Conservation (phyloP, 2,113 vertebrate genomes). For the Pontoporia blainvillei region DNA sequence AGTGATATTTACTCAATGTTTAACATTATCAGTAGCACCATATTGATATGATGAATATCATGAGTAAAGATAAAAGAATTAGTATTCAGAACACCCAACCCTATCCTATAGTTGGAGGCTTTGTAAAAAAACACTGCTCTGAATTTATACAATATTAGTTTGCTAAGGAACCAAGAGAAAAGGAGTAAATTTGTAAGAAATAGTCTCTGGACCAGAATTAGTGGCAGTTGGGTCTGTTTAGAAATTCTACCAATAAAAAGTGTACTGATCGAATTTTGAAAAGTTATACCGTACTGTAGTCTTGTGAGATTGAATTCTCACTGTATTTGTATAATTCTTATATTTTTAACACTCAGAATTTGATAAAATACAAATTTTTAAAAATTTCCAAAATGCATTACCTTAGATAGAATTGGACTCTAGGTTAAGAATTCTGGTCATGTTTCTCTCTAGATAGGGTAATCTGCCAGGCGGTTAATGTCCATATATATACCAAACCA, state of each 20-base stretch:
- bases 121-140: neutral
- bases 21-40: neutral
- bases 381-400: neutral
- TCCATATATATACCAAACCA: neutral
- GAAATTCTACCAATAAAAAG: neutral
- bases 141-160: neutral
- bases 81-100: neutral
- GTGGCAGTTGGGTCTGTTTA: neutral
- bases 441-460: neutral
- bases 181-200: neutral
- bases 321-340: neutral
- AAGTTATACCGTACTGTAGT: neutral
- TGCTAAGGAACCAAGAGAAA: neutral
- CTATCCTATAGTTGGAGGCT: neutral
- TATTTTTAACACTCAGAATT: constrained; percentile 13
- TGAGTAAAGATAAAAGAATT: neutral
- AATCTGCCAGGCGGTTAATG: neutral
- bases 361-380: neutral
- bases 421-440: neutral
- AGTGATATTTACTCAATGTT: neutral
- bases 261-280: neutral
- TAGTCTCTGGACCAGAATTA: neutral
- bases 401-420: neutral
- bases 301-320: neutral
- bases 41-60: neutral